Base-by-base conservation (phyloP, 1,140 invertebrate genomes). In the Zaprionus tsacasi region DNA sequence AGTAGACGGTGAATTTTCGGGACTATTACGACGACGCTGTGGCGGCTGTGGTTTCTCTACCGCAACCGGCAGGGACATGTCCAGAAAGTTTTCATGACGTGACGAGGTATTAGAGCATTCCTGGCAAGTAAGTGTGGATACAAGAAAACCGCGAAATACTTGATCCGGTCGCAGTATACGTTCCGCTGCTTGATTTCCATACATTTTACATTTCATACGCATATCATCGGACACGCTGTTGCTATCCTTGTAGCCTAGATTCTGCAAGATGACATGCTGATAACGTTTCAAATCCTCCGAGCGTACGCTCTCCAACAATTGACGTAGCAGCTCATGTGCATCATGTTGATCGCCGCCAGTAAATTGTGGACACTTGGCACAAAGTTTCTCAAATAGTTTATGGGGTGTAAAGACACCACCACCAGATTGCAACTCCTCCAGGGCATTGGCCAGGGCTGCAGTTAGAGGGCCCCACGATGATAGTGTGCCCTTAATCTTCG, bases 341-440 rank as follows among this genome's bases (percentile, higher is more conserved):
- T 99, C 99, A 91, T 99, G 98, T 92, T 99, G 98, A 79, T 98
- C 96, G 30, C 96, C 98, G n/a, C 97, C 97, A 67, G 96, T 96
- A 92, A 99, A 99, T 89, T 98, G 96, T 0, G 96, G 94, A 76
- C 95, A 94, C 91, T 96, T 97, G 86, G 95, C 94, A 67, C 95
- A 96, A n/a, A 98, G 94, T 73, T 95, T 95, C 40, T 94, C 94
- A 54, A 98, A 95, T 15, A 98, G 93, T 64, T 95, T 94, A 36
- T 93, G 93, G 2, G 98, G 97, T 48, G 93, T 96, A 76, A 96
- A 95, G 36, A 95, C 94, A 58, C 94, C 93, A n/a, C 93, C 92
- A 81, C 93, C 93, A 83, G 92, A 94, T 92, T 96, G 95, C 80
- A 97, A 93, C 78, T 96, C 95, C 61, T 94, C 94, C 45, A 97